Base-by-base conservation (phyloP, 1,140 invertebrate species). In the Danaus plexippus region DNA sequence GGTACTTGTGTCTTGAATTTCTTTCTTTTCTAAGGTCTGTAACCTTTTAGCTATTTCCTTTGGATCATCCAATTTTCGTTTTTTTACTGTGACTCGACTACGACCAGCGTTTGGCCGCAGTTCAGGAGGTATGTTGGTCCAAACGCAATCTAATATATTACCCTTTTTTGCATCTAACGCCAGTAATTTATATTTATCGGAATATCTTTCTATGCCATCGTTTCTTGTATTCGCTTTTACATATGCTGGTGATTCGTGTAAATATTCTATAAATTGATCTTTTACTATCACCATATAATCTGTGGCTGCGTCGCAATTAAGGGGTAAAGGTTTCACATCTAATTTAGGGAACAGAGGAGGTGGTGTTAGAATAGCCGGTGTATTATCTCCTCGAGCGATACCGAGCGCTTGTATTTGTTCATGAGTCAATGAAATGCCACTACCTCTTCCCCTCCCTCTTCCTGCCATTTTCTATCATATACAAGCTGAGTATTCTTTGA, bases 231-330 rank as follows among this genome's bases (percentile, higher is more conserved):
- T 76, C 4, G 73, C 66, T 64, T 79, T 80, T 0, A 88, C 85
- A 64, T 74, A 88, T 9, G 86, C 82, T 1, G 86, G 84, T 0
- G 87, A 87, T 43, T 88, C 86, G 18, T 87, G 84, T 57, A 88
- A 73, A 64, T 75, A 88, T 65, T 87, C 85, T 49, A 87, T 86
- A 57, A 87, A 88, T 64, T 88, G 86, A 55, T 85, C 80, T 67
- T 85, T 87, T 40, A 88, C 82, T 52, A 88, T 86, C 0, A 88
- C 63, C 83, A 88, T 87, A 48, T 88, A 88, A 50, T 88, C 87
- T 11, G 80, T 88, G 11, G 85, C 75, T 12, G 85, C 85, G 56
- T 88, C 84, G 44, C 67, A 75, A 45, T 59, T 64, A 9, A 88
- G 58, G 9, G 84, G 85, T 32, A 88, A 64, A 8, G 86, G 85